These are phyloP conservation scores for Leucosticte australis DNA, from an alignment of 2,113 vertebrate species.

Conservation along the genomic window DNA sequence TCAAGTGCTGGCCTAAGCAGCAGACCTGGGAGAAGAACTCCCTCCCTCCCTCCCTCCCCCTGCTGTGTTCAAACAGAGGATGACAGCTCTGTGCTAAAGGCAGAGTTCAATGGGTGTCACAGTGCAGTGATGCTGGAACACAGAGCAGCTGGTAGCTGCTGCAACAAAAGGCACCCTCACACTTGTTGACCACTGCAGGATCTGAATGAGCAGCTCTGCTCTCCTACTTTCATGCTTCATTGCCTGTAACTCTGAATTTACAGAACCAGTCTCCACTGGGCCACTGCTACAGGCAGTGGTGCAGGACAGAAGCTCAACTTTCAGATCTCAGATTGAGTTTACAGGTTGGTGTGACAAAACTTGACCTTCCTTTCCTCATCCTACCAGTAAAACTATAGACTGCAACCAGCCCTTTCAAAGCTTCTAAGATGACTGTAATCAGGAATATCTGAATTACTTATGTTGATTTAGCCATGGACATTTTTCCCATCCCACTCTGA, in stretches of 20 bases:
- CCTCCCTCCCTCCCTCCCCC: too few species aligned
- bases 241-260: background rate
- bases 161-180: background rate
- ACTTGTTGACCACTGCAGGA: background rate
- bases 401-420: background rate
- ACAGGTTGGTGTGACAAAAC: background rate
- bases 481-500: background rate
- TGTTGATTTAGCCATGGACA: background rate
- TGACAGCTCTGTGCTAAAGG: background rate
- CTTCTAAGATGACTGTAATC: background rate
- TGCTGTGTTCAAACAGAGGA: background rate
- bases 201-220: background rate
- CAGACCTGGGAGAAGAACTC: background rate
- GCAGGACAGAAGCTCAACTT: background rate
- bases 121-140: background rate
- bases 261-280: background rate
- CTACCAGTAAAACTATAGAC: background rate
- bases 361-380: background rate
- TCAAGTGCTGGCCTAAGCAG: background rate
- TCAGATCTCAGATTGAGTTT: conserved; percentile 6
- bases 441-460: background rate
- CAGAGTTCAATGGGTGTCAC: background rate
- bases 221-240: background rate
- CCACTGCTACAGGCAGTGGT: background rate
- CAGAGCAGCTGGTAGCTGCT: background rate